A percentile compares a stretch with the other conserved stretches of the same genome.
Evolutionary conservation across 2,113 vertebrate genomes (phyloP).

Genomic region (Ascaphus truei): DNA sequence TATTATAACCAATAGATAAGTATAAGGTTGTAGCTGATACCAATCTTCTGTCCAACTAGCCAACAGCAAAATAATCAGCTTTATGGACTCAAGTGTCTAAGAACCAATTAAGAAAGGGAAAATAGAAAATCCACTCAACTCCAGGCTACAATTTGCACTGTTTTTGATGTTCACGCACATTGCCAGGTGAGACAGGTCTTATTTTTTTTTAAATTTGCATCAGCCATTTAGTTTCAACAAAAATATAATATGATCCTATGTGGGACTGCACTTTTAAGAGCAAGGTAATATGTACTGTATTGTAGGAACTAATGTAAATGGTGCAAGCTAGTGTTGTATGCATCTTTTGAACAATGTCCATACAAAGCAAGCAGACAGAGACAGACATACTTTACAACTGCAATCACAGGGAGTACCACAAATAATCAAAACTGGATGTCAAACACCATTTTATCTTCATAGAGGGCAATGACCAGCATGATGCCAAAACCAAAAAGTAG

Average conservation of each 20-base stretch:
- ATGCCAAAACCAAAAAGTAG: constrained; percentile 87
- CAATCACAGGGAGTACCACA: constrained; percentile 44
- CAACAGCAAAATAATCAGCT: too few species aligned
- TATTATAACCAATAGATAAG: too few species aligned
- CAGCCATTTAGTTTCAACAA: too few species aligned
- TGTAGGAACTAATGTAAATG: constrained; percentile 38
- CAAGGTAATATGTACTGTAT: background rate
- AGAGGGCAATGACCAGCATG: constrained; percentile 97
- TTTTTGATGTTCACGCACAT: too few species aligned
- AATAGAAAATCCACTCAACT: too few species aligned
- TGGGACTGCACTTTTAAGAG: background rate
- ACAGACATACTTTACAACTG: constrained; percentile 44
- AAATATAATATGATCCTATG: background rate
- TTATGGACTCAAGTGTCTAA: too few species aligned
- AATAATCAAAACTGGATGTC: constrained; percentile 81
- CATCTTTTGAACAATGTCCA: constrained; percentile 51
- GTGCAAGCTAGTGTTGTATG: constrained; percentile 45
- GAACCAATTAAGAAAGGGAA: too few species aligned
- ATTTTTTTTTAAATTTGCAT: too few species aligned
- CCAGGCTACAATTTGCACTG: too few species aligned
- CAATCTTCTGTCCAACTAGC: too few species aligned
- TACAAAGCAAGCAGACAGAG: constrained; percentile 50
- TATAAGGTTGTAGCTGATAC: too few species aligned
- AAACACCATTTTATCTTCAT: constrained; percentile 90
- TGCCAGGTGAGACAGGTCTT: too few species aligned